Evolutionary conservation across 1,140 invertebrate species (phyloP).

Genomic region (Reticulitermes speratus): DNA sequence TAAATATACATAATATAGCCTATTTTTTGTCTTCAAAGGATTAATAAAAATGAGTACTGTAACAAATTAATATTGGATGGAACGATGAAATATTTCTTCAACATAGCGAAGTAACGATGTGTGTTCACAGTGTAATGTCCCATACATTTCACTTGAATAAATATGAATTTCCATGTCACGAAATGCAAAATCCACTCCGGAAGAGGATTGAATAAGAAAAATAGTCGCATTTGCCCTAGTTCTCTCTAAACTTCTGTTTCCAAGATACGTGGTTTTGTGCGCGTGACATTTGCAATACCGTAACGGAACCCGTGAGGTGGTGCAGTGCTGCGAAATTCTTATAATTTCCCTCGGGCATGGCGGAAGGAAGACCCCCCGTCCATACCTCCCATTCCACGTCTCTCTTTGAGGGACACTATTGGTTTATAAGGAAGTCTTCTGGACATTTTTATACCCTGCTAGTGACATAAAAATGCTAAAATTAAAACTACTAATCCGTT

Average conservation of each 20-base stretch:
- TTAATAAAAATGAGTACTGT: too few relatives aligned
- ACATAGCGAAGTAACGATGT: neutral
- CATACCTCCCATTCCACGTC: neutral
- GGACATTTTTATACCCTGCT: neutral
- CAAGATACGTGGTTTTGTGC: neutral
- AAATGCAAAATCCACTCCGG: neutral
- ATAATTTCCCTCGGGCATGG: slow-evolving; percentile 10
- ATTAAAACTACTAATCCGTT: neutral
- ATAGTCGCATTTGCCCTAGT: neutral
- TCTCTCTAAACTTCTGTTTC: neutral
- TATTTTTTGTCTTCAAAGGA: too few relatives aligned
- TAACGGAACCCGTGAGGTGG: neutral
- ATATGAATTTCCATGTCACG: neutral
- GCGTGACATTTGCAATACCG: neutral
- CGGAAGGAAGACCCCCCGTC: neutral
- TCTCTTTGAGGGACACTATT: neutral
- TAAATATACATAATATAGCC: too few relatives aligned
- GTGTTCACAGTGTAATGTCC: neutral
- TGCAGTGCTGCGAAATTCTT: neutral
- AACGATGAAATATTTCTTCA: too few relatives aligned
- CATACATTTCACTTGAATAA: neutral
- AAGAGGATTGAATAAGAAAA: neutral
- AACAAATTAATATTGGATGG: too few relatives aligned
- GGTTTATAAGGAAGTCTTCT: neutral
- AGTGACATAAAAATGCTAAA: neutral